Conservation (phyloP, 2,888 invertebrate species). For the Drosophila tanythrix region DNA sequence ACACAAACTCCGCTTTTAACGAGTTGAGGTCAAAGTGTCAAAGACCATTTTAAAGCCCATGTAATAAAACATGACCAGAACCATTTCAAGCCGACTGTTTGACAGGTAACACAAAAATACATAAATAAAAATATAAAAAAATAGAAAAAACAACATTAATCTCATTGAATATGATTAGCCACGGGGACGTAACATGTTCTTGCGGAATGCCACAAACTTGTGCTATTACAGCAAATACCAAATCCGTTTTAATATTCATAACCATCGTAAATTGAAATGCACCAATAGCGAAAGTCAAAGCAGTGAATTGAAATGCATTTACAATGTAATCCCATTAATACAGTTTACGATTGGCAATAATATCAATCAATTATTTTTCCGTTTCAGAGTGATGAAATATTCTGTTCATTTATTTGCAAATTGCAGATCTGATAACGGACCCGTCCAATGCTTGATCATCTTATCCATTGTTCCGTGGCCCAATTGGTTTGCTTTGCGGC, state of each 20-base stretch:
- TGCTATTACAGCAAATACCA: constrained; percentile 44
- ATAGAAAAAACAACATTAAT: constrained; percentile 43
- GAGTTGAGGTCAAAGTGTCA: constrained; percentile 68
- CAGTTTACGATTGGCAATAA: constrained; percentile 4
- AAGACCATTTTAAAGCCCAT: constrained; percentile 39
- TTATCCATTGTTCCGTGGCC: constrained; percentile 44
- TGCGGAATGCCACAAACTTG: constrained; percentile 51
- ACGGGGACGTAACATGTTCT: constrained; percentile 32
- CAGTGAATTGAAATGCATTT: background rate
- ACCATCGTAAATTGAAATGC: constrained; percentile 30
- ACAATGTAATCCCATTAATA: background rate
- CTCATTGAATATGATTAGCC: constrained; percentile 53
- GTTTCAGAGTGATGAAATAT: constrained; percentile 46
- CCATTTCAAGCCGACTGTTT: constrained; percentile 57
- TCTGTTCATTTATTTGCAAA: constrained; percentile 8
- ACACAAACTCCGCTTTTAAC: constrained; percentile 46
- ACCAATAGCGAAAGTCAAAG: constrained; percentile 19
- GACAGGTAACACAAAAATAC: constrained; percentile 22
- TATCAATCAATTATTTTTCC: background rate
- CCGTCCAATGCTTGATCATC: constrained; percentile 28
- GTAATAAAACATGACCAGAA: constrained; percentile 27
- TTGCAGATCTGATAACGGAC: constrained; percentile 9
- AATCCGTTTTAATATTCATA: constrained; percentile 47
- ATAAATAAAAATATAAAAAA: background rate
- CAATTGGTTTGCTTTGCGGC: constrained; percentile 34